Conservation (phyloP, 1,140 invertebrate genomes). For the Cotesia typhae region DNA sequence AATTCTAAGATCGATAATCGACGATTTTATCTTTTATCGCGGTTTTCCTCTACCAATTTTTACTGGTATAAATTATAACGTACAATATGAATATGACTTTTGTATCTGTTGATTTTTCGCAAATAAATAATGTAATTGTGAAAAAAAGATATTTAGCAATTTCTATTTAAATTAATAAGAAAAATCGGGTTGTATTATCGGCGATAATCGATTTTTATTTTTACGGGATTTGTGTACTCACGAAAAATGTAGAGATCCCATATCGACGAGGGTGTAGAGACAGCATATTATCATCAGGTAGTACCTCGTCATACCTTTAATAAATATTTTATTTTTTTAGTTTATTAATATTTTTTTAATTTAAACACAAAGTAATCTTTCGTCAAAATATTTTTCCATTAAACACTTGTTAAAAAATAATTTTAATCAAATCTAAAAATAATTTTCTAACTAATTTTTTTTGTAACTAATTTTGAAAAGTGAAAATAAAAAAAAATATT, state of each 20-base stretch:
- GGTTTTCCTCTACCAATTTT: background rate
- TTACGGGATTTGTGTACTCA: constrained; percentile 51
- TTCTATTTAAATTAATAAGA: background rate
- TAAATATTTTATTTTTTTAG: constrained; percentile 11
- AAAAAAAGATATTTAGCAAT: background rate
- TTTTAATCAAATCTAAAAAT: too few species aligned
- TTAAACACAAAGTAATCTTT: too few species aligned
- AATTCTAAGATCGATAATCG: constrained; percentile 20
- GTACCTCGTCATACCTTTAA: constrained; percentile 62
- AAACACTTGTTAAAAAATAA: too few species aligned
- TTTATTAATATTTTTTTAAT: background rate
- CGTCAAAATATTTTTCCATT: too few species aligned
- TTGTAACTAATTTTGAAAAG: too few species aligned
- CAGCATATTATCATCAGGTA: constrained; percentile 63
- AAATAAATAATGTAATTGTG: too few species aligned
- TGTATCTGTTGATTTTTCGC: too few species aligned
- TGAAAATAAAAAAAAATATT: too few species aligned
- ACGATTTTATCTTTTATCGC: constrained; percentile 18
- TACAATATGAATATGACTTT: background rate
- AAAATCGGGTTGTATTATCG: constrained; percentile 20
- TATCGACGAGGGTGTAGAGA: constrained; percentile 61
- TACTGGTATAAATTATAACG: background rate
- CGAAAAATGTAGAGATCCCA: constrained; percentile 61
- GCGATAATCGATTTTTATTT: constrained; percentile 24
- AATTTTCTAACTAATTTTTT: too few species aligned